Evolutionary conservation across 2,113 vertebrate species (phyloP).

Genomic region (Clarias magur): DNA sequence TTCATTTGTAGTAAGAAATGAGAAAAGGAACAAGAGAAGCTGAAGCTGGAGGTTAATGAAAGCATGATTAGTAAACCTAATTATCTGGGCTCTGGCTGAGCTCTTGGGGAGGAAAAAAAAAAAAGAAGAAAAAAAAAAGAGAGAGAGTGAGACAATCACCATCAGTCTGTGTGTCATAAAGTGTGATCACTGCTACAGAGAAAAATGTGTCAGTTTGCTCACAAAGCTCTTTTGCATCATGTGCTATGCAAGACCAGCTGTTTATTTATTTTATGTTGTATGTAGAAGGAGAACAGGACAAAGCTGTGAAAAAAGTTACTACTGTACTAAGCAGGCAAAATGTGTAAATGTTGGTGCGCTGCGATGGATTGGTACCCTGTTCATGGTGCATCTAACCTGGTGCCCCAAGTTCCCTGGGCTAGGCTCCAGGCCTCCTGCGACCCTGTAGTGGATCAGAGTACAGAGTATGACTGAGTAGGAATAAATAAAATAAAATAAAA

Average conservation of each 20-base stretch:
- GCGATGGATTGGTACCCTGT: too few relatives aligned
- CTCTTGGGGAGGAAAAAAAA: conserved; percentile 43
- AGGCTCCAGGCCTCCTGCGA: too few relatives aligned
- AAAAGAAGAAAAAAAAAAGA: conserved; percentile 49
- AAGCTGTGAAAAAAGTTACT: not conserved
- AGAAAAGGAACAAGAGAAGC: conserved; percentile 33
- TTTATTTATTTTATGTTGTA: not conserved
- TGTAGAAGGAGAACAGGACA: not conserved
- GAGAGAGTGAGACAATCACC: conserved; percentile 36
- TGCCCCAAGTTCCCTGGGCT: too few relatives aligned
- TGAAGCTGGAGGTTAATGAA: conserved; percentile 61
- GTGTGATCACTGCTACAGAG: conserved; percentile 66
- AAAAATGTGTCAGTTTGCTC: conserved; percentile 59
- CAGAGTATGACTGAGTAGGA: too few relatives aligned
- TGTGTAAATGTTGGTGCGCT: too few relatives aligned
- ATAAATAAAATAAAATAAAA: too few relatives aligned
- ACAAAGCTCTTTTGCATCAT: conserved; percentile 45
- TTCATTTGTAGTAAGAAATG: conserved; percentile 18
- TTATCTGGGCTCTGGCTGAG: conserved; percentile 60
- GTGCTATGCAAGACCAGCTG: conserved; percentile 41
- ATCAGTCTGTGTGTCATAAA: conserved; percentile 58
- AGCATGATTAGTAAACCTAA: conserved; percentile 70
- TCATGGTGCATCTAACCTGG: too few relatives aligned
- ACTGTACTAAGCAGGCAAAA: too few relatives aligned
- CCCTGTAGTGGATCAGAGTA: too few relatives aligned